Evolutionary conservation across 2,888 invertebrate species (phyloP), one percentile per base, ranked within the genome.

Genomic region (Athripsodes cinereus): DNA sequence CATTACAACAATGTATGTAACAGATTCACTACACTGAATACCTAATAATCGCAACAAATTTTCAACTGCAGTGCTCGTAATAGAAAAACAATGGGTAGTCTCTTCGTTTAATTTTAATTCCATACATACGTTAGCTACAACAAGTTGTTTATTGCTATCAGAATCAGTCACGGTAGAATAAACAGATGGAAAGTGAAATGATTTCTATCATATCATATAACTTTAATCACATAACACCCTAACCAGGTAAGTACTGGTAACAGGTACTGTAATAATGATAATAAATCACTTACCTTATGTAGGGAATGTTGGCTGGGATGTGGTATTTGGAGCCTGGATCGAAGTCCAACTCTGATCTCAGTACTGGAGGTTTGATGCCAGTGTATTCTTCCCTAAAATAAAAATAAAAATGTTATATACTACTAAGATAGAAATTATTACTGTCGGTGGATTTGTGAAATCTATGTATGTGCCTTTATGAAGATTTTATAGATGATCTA

Each of bases 241-340:
- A n/a, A n/a, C n/a, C n/a, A n/a, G n/a, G n/a, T n/a, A n/a, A 31
- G 31, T 31, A 11, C 6, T 11, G 6, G 31, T 31, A 50, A 59
- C n/a, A 56, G 34, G 21, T 8, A 47, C 21, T 5, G 21, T 20
- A 18, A 19, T 21, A 10, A 18, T 50, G 22, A 5, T 19, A 13
- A 57, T 20, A 60, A 60, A 55, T 52, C 44, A 81, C 89, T 87
- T 72, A 93, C 92, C 92, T 86, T 69, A 92, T 86, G 67, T 93
- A 93, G 1, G 92, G 92, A 62, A 92, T 88, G 75, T 94, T 92
- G 54, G 92, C 91, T 0, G 93, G 90, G 47, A 96, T 84, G 73
- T 96, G 95, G 72, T 92, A 96, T 72, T 96, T 96, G 47, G 94
- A 86, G 2, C 94, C 96, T 52, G 94, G 86, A 71, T 96, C 96